phyloP scores from a whole-genome alignment of 2,888 invertebrate genomes.

The Tenthredo notha region DNA sequence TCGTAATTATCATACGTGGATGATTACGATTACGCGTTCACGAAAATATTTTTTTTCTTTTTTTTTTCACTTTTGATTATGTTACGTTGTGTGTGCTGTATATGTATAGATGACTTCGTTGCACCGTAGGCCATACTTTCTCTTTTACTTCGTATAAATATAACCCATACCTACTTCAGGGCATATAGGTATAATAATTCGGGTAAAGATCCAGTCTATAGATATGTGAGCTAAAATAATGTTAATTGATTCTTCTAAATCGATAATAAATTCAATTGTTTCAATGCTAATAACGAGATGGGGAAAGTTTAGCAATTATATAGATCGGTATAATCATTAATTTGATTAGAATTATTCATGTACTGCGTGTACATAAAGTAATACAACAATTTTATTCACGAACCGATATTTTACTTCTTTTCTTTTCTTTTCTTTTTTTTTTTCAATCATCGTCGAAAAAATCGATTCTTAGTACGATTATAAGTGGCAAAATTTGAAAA shows the following conservation, averaged over 20 bases:
- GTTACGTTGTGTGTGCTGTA: neutral
- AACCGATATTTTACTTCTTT: too few relatives aligned
- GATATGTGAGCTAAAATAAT: neutral
- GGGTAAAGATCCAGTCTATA: neutral
- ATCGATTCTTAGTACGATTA: too few relatives aligned
- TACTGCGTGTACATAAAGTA: too few relatives aligned
- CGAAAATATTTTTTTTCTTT: neutral
- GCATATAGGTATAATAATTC: neutral
- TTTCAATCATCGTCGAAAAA: too few relatives aligned
- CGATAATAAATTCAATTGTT: neutral
- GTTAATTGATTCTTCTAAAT: conserved; percentile 1
- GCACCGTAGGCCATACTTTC: conserved; percentile 10
- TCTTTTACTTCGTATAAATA: conserved; percentile 2
- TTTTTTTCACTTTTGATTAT: neutral
- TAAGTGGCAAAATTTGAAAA: too few relatives aligned
- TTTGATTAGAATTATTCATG: neutral
- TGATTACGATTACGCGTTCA: neutral
- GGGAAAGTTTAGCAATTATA: neutral
- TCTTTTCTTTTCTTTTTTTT: too few relatives aligned
- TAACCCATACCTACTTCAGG: neutral
- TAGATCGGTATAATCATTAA: neutral
- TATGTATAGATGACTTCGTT: neutral
- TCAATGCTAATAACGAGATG: neutral
- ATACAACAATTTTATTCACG: too few relatives aligned
- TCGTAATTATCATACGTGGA: neutral